A percentile compares a stretch with the other conserved stretches of the same genome.
Conservation (phyloP, 2,888 invertebrate genomes). For the Archips xylosteana region DNA sequence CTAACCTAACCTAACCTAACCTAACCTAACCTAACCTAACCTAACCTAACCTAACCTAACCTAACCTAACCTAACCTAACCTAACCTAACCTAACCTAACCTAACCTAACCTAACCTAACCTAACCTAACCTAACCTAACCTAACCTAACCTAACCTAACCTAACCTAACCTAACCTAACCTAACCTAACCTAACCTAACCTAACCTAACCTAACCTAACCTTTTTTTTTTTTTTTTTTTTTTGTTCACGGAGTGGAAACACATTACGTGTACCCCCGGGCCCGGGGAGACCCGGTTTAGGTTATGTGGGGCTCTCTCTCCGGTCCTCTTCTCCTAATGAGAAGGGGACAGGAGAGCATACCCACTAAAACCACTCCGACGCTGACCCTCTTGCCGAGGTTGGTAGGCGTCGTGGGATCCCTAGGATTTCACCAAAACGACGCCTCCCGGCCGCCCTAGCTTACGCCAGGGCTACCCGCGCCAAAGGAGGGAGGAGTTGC, state of each 20-base stretch:
- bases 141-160: slow-evolving; percentile 23
- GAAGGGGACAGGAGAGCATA: too few relatives aligned
- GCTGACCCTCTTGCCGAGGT: too few relatives aligned
- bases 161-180: slow-evolving; percentile 18
- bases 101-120: slow-evolving; percentile 29
- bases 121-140: slow-evolving; percentile 44
- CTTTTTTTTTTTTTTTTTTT: slow-evolving; percentile 11
- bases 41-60: slow-evolving; percentile 33
- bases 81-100: slow-evolving; percentile 29
- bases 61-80: slow-evolving; percentile 30
- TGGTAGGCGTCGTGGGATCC: too few relatives aligned
- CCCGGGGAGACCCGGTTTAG: too few relatives aligned
- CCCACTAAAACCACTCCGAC: too few relatives aligned
- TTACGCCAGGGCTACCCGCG: too few relatives aligned
- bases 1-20: slow-evolving; percentile 35
- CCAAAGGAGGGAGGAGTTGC: too few relatives aligned
- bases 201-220: slow-evolving; percentile 20
- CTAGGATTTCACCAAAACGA: too few relatives aligned
- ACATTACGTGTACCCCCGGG: too few relatives aligned
- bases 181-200: slow-evolving; percentile 20
- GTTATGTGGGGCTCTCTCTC: too few relatives aligned
- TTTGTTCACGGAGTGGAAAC: background rate
- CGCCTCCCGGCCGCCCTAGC: too few relatives aligned
- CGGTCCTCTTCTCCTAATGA: too few relatives aligned
- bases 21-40: slow-evolving; percentile 34